Evolutionary conservation across 2,797 vertebrate genomes (phyloP), one percentile per base, ranked within the genome.

Genomic region (Alca torda): DNA sequence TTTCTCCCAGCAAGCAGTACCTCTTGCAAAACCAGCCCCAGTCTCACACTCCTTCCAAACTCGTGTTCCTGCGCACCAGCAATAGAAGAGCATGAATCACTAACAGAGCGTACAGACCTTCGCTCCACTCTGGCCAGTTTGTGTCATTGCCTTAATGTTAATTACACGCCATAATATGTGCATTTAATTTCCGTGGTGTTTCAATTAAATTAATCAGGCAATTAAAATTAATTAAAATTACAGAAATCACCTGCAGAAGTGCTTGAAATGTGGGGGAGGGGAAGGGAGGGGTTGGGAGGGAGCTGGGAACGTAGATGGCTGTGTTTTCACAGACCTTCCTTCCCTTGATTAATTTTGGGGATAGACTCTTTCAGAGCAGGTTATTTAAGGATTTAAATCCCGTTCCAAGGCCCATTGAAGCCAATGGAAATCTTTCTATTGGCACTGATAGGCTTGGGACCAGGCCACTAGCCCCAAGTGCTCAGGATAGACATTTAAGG

Each of bases 221-320:
- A 97, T 97, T 97, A 97, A 97, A 97, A 97, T 97, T 97, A 97
- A 97, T 97, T 97, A 97, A 97, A 97, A 88, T 96, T 96, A 96
- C 92, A 96, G 79, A 95, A 96, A 97, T 96, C 96, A 96, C 96
- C 94, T 89, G 94, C 89, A 95, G 95, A 95, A 96, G 95, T 80
- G 86, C 84, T 92, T 86, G 93, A 93, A 96, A 95, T 0, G 2
- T 93, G 94, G 96, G 93, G 95, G 95, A 92, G 86, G 96, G 95
- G 87, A 91, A 94, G 96, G 94, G 95, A 85, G 92, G 92, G 93
- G 96, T 87, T 96, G 96, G 95, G 95, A 96, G 84, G 90, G 95
- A 97, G 92, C 96, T 97, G 97, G 97, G 96, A 97, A 97, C 54
- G 19, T 87, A 85, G 92, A 89, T 93, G 91, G 96, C 94, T 92